Percentiles rank a stretch among this genome's conserved stretches.
These are phyloP conservation scores for Nephrotoma appendiculata DNA, from an alignment of 2,888 invertebrate genomes.

Conservation along the genomic window DNA sequence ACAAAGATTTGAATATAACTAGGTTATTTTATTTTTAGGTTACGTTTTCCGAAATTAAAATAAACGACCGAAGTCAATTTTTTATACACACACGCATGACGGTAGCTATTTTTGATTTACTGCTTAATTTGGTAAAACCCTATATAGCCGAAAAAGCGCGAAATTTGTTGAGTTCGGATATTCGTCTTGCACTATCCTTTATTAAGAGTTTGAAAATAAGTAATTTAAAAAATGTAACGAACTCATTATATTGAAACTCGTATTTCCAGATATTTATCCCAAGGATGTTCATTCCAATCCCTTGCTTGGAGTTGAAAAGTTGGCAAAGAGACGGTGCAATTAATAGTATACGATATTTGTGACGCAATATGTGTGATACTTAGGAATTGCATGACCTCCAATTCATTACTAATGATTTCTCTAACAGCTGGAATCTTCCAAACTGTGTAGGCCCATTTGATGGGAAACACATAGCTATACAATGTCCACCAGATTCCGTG, in stretches of 20 bases:
- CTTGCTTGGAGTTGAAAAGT: constrained; percentile 6
- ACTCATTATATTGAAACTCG: too few species aligned
- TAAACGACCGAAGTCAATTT: not conserved
- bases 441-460: constrained; percentile 19
- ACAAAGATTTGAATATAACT: not conserved
- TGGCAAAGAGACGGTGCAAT: constrained; percentile 9
- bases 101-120: not conserved
- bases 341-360: constrained; percentile 8
- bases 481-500: constrained; percentile 17
- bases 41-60: not conserved
- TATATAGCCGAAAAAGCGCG: not conserved
- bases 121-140: not conserved
- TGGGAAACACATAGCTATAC: too few species aligned
- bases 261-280: too few species aligned
- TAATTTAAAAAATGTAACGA: too few species aligned
- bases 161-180: not conserved
- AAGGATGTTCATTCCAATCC: too few species aligned
- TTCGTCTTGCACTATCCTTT: not conserved
- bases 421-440: constrained; percentile 14
- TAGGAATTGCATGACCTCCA: constrained; percentile 1
- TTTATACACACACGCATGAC: not conserved
- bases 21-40: not conserved
- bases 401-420: constrained; percentile 8
- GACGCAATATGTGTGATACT: constrained; percentile 8
- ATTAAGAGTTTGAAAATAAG: not conserved